Evolutionary conservation across 2,113 vertebrate genomes (phyloP).

Genomic region (Pogonocichla stellata): DNA sequence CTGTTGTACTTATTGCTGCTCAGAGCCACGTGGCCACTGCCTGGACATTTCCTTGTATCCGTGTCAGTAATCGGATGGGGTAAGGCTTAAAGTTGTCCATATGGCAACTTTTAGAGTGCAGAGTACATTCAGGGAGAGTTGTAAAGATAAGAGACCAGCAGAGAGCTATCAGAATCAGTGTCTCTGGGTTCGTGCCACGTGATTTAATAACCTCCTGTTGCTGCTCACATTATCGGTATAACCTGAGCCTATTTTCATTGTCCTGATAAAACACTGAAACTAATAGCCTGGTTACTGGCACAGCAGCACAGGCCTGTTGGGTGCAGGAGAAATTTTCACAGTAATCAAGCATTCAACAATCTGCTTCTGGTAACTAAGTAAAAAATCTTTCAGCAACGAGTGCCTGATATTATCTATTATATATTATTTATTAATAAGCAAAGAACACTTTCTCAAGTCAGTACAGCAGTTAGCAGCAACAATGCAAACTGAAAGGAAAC

Average conservation of each 20-base stretch:
- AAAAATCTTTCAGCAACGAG: not conserved
- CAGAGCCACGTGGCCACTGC: slow-evolving; percentile 35
- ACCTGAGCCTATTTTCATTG: not conserved
- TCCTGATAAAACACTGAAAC: not conserved
- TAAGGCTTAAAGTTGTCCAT: slow-evolving; percentile 14
- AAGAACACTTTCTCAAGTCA: not conserved
- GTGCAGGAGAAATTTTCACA: not conserved
- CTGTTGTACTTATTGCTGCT: slow-evolving; percentile 68
- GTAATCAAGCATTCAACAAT: not conserved
- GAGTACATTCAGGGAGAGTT: not conserved
- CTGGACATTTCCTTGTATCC: slow-evolving; percentile 9
- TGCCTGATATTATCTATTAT: not conserved
- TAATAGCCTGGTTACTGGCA: not conserved
- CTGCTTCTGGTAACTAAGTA: not conserved
- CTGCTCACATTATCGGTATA: not conserved
- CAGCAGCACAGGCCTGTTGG: not conserved
- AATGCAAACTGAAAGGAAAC: not conserved
- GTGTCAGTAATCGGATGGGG: slow-evolving; percentile 58
- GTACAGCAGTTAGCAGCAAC: not conserved
- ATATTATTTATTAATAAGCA: not conserved
- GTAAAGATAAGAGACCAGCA: not conserved
- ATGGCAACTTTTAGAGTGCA: not conserved
- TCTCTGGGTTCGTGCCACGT: accelerated
- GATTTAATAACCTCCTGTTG: not conserved
- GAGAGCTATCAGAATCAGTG: not conserved